Evolutionary conservation across 1,140 invertebrate species (phyloP).

Genomic region (Drosophila persimilis): DNA sequence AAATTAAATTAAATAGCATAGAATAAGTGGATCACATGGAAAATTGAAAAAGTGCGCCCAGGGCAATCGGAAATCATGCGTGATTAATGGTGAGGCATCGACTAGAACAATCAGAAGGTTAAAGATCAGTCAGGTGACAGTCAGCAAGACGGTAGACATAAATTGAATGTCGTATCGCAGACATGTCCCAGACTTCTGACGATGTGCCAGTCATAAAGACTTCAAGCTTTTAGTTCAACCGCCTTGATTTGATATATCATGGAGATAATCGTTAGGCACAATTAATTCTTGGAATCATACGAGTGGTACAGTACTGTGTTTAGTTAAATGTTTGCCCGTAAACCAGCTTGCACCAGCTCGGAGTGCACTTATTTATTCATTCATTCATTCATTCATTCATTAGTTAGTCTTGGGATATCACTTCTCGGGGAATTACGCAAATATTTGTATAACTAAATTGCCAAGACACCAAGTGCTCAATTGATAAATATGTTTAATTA

Average conservation of each 20-base stretch:
- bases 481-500: conserved; percentile 12
- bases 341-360: no score
- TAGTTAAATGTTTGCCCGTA: no score
- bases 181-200: neutral
- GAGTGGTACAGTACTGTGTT: no score
- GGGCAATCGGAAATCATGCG: no score
- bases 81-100: conserved; percentile 21
- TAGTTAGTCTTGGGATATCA: no score
- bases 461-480: no score
- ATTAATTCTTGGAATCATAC: no score
- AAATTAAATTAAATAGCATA: conserved; percentile 19
- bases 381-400: no score
- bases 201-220: conserved; percentile 1
- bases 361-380: no score
- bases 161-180: conserved; percentile 13
- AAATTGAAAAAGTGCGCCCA: no score
- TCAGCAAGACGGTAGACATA: conserved; percentile 28
- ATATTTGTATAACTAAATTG: no score
- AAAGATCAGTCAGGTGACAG: conserved; percentile 42
- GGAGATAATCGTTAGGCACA: conserved; percentile 8
- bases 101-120: conserved; percentile 16
- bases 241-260: neutral
- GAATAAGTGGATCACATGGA: conserved; percentile 18
- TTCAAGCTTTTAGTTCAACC: conserved; percentile 18
- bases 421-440: no score